phyloP scores from a whole-genome alignment of 2,113 vertebrate species.

The Bungarus multicinctus region DNA sequence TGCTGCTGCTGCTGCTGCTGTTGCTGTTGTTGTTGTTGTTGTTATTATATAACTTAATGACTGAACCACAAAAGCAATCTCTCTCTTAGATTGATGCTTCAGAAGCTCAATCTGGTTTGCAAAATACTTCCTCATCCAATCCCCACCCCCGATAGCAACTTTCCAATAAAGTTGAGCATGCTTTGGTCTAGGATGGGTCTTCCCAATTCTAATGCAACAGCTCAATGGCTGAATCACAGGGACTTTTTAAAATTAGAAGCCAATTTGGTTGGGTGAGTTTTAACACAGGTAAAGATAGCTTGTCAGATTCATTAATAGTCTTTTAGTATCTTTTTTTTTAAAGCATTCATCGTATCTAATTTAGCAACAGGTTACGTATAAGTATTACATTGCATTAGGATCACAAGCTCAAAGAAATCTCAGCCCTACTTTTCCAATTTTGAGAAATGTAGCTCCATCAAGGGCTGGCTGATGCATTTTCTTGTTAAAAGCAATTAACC shows the following conservation, averaged over 20 bases:
- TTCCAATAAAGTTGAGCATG: neutral
- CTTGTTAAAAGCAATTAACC: slow-evolving; percentile 25
- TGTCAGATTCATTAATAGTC: fast-evolving
- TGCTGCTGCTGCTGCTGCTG: no score
- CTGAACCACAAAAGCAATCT: neutral
- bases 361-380: neutral
- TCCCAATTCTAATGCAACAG: neutral
- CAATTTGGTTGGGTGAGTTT: neutral
- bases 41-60: no score
- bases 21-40: no score
- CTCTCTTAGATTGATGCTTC: neutral
- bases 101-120: neutral
- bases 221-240: neutral
- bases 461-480: neutral
- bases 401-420: neutral
- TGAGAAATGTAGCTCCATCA: neutral
- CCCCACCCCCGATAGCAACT: neutral
- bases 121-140: neutral
- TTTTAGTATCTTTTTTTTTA: neutral
- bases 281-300: neutral
- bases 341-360: neutral
- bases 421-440: neutral
- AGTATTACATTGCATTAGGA: neutral
- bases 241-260: neutral
- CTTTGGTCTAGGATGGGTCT: neutral